Conservation (phyloP, 2,113 vertebrate species). For the Procavia capensis region DNA sequence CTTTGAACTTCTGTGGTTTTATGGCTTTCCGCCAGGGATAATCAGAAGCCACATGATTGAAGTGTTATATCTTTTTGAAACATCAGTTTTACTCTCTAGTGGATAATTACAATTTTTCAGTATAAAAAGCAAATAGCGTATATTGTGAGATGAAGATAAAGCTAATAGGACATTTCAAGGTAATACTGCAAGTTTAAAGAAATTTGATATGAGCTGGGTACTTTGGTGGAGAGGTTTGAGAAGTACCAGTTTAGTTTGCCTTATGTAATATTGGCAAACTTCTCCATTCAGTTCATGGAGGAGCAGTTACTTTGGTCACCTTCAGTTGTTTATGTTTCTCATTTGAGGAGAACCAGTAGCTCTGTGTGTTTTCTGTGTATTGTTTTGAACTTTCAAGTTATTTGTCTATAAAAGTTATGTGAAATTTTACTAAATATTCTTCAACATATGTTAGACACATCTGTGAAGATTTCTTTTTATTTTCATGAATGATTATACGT, state of each 20-base stretch:
- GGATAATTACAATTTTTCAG: neutral
- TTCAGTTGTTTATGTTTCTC: neutral
- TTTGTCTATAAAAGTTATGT: neutral
- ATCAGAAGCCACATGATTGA: too few relatives aligned
- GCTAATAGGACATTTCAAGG: constrained; percentile 30
- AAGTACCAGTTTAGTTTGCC: neutral
- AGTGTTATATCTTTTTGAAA: neutral
- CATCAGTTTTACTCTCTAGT: constrained; percentile 46
- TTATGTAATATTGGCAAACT: neutral
- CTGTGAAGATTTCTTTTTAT: neutral
- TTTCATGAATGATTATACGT: neutral
- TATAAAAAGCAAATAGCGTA: constrained; percentile 1
- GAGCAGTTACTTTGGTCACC: neutral
- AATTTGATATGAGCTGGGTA: neutral
- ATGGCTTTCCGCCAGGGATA: constrained; percentile 20
- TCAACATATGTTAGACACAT: neutral
- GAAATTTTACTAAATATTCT: constrained; percentile 39
- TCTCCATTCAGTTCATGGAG: neutral
- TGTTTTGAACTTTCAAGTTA: neutral
- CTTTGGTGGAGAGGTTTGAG: neutral
- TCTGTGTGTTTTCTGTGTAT: neutral
- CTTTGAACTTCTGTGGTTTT: neutral
- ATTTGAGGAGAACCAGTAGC: neutral
- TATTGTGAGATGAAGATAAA: neutral
- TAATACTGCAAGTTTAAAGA: neutral